Percentiles rank a stretch among this genome's conserved stretches.
Evolutionary conservation across 2,888 invertebrate species (phyloP).

Genomic region (Sphaerophoria rueppellii): DNA sequence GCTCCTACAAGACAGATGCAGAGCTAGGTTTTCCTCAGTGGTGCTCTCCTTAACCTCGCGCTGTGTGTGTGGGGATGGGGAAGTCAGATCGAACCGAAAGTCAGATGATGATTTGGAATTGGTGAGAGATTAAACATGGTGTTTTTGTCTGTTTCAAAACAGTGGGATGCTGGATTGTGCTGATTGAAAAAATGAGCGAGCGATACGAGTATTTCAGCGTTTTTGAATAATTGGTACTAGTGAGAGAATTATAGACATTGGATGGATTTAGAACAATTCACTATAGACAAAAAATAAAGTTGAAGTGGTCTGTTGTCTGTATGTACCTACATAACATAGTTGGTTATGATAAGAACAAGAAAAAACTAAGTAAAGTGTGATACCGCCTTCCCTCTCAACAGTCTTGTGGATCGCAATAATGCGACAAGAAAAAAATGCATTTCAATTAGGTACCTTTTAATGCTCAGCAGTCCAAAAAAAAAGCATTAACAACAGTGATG

Average conservation of each 20-base stretch:
- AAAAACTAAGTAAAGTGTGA: too few species aligned
- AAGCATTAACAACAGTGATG: neutral
- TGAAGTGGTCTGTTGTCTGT: neutral
- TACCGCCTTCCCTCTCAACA: too few species aligned
- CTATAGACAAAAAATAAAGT: neutral
- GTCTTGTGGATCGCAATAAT: too few species aligned
- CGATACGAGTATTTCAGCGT: neutral
- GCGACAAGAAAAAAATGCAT: conserved; percentile 12
- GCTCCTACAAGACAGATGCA: conserved; percentile 68
- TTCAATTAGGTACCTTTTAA: too few species aligned
- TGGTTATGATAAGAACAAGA: too few species aligned
- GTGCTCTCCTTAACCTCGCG: conserved; percentile 2
- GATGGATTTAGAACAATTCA: neutral
- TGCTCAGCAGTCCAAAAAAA: too few species aligned
- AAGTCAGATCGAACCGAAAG: conserved; percentile 30
- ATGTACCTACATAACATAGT: too few species aligned
- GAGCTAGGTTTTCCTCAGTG: conserved; percentile 52
- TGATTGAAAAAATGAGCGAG: conserved; percentile 56
- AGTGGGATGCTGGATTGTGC: neutral
- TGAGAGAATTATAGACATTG: conserved; percentile 62
- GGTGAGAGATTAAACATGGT: conserved; percentile 53
- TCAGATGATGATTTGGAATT: neutral
- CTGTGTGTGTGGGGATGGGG: neutral
- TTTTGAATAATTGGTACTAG: conserved; percentile 65
- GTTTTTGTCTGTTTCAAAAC: neutral